Percentiles rank a stretch among this genome's conserved stretches.
Evolutionary conservation across 2,888 invertebrate genomes (phyloP).

Genomic region (Phyto melanocephala): DNA sequence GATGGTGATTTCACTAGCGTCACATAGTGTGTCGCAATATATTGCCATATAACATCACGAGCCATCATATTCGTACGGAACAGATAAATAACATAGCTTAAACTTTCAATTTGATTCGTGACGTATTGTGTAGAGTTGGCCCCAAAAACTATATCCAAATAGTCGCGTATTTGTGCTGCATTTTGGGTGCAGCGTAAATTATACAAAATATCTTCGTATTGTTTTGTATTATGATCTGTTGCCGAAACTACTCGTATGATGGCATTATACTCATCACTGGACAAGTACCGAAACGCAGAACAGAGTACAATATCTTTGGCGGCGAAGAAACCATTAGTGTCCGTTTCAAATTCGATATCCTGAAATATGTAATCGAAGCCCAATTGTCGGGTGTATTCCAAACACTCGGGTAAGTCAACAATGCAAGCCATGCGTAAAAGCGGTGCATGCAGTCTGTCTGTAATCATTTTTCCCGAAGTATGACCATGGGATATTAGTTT

Average conservation of each 20-base stretch:
- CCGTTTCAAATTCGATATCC: constrained; percentile 60
- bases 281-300: constrained; percentile 71
- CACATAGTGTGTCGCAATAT: constrained; percentile 72
- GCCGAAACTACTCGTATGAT: constrained; percentile 67
- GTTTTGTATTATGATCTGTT: constrained; percentile 63
- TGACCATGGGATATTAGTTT: constrained; percentile 57
- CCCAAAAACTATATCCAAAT: constrained; percentile 70
- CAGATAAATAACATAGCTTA: constrained; percentile 72
- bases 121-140: constrained; percentile 71
- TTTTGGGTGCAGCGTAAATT: constrained; percentile 72
- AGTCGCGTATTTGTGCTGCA: constrained; percentile 69
- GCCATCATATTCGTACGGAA: constrained; percentile 71
- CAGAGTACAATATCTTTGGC: constrained; percentile 71
- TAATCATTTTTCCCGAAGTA: constrained; percentile 27
- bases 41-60: constrained; percentile 71
- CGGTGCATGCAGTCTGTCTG: constrained; percentile 59
- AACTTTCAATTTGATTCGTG: constrained; percentile 69
- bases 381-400: constrained; percentile 69
- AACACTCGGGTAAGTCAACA: constrained; percentile 72
- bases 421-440: constrained; percentile 72
- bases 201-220: constrained; percentile 73
- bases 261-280: constrained; percentile 70
- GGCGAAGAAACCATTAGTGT: constrained; percentile 66
- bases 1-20: constrained; percentile 67
- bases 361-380: constrained; percentile 71